Percentiles rank a stretch among this genome's conserved stretches.
Evolutionary conservation across 2,113 vertebrate genomes (phyloP).

Genomic region (Cynocephalus volans): DNA sequence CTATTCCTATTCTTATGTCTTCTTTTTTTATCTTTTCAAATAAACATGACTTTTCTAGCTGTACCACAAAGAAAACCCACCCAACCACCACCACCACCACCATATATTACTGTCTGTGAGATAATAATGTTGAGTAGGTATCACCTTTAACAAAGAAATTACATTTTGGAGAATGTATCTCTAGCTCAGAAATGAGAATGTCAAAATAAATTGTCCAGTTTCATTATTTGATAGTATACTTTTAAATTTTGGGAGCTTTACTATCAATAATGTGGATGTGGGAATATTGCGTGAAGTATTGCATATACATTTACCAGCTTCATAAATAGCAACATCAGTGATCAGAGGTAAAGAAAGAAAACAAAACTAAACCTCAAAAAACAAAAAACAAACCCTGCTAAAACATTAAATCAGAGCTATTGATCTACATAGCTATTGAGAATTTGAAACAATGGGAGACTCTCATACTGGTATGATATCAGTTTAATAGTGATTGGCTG

Average conservation of each 20-base stretch:
- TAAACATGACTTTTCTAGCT: not conserved
- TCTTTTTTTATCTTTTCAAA: slow-evolving; percentile 54
- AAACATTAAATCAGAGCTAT: not conserved
- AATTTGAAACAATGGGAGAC: not conserved
- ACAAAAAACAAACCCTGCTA: no score
- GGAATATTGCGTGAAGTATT: not conserved
- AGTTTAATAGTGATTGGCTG: not conserved
- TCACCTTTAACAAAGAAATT: slow-evolving; percentile 34
- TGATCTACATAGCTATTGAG: not conserved
- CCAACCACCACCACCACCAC: no score
- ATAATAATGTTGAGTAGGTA: not conserved
- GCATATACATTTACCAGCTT: not conserved
- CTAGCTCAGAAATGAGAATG: not conserved
- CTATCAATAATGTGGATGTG: not conserved
- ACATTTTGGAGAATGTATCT: not conserved
- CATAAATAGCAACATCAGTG: not conserved
- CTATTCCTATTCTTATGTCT: not conserved
- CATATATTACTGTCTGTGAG: not conserved
- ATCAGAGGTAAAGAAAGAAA: not conserved
- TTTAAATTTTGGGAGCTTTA: not conserved
- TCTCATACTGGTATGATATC: not conserved
- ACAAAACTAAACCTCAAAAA: no score
- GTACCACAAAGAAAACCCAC: not conserved
- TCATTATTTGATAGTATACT: not conserved
- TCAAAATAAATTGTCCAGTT: not conserved